Conservation (phyloP, 2,888 invertebrate genomes). For the Cryptocephalus moraei region DNA sequence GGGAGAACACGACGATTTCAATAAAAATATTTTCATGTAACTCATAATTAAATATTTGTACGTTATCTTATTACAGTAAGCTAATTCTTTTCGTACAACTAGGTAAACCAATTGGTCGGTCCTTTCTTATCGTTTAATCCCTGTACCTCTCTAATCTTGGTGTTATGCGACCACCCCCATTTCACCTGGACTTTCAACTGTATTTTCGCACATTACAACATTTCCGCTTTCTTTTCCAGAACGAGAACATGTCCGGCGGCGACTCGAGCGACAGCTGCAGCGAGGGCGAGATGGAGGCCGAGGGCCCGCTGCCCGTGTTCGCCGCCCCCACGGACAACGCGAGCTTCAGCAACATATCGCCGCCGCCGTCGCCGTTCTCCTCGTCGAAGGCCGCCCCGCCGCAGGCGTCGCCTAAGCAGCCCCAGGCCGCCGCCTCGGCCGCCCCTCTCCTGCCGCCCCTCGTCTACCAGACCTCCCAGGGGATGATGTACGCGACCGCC, state of each 20-base stretch:
- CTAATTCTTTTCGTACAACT: too few relatives aligned
- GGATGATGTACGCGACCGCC: slow-evolving; percentile 38
- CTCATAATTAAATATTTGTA: too few relatives aligned
- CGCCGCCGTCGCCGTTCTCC: slow-evolving; percentile 18
- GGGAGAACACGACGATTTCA: too few relatives aligned
- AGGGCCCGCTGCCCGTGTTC: slow-evolving; percentile 16
- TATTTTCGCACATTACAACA: too few relatives aligned
- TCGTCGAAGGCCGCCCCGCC: slow-evolving; percentile 8
- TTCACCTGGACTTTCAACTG: neutral
- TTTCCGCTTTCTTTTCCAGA: slow-evolving; percentile 28
- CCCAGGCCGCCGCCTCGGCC: slow-evolving; percentile 6
- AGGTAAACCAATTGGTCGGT: too few relatives aligned
- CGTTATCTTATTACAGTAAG: too few relatives aligned
- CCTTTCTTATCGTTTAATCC: too few relatives aligned
- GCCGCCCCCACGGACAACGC: slow-evolving; percentile 15
- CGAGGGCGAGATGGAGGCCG: slow-evolving; percentile 31
- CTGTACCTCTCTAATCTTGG: too few relatives aligned
- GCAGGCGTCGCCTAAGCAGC: slow-evolving; percentile 15
- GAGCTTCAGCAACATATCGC: slow-evolving; percentile 19
- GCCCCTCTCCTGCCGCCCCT: slow-evolving; percentile 28
- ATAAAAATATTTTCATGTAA: too few relatives aligned
- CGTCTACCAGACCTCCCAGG: slow-evolving; percentile 39
- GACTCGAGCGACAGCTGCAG: slow-evolving; percentile 35
- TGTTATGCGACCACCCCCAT: too few relatives aligned
- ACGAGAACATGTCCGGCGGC: slow-evolving; percentile 35